phyloP scores from a whole-genome alignment of 2,888 invertebrate species.

The Pachycephus smyrnensis region DNA sequence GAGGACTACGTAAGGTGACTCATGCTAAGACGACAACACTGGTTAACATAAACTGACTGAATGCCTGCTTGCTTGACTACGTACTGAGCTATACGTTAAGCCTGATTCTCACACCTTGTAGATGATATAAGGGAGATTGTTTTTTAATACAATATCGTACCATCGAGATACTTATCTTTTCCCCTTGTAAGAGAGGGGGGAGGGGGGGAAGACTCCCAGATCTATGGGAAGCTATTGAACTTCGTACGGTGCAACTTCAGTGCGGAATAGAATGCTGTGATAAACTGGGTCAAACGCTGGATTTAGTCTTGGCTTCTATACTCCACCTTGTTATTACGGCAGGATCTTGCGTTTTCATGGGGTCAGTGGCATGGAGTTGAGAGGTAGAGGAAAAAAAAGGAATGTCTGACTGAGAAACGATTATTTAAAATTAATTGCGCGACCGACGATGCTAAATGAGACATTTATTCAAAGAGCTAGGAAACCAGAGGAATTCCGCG shows the following conservation, averaged over 20 bases:
- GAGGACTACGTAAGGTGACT: constrained; percentile 1
- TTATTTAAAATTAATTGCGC: not conserved
- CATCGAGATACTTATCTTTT: not conserved
- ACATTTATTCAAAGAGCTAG: not conserved
- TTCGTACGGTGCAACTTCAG: not conserved
- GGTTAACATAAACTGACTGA: not conserved
- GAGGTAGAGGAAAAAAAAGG: not conserved
- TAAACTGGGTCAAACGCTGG: not conserved
- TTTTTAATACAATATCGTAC: not conserved
- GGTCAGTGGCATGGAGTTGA: not conserved
- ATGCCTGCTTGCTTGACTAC: not conserved
- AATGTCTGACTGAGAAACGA: not conserved
- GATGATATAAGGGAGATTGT: not conserved
- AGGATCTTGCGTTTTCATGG: not conserved
- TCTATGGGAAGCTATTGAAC: not conserved
- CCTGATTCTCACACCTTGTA: not conserved
- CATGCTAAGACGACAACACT: constrained; percentile 5
- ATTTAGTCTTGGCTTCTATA: not conserved
- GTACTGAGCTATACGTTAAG: not conserved
- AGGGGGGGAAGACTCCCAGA: not conserved
- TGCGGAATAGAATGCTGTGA: not conserved
- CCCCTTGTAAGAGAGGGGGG: not conserved
- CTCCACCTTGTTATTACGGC: not conserved
- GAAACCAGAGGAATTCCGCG: not conserved
- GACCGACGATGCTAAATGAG: not conserved